Conservation (phyloP, 2,797 vertebrate genomes). For the Aselliscus stoliczkanus region DNA sequence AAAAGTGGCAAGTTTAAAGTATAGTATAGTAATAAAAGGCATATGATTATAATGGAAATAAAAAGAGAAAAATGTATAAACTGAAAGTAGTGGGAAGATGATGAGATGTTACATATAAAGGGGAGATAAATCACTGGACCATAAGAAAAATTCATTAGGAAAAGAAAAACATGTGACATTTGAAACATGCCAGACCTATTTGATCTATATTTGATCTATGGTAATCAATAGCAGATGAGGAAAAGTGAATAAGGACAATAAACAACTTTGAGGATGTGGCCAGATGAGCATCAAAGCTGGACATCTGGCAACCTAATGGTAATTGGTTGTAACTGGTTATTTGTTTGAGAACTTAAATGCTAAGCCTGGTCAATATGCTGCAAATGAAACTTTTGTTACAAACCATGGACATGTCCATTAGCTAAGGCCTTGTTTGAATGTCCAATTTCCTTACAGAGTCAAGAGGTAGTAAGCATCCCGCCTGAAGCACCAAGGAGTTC, state of each 20-base stretch:
- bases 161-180: background rate
- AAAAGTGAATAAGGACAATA: background rate
- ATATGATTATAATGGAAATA: background rate
- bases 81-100: background rate
- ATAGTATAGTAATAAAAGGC: background rate
- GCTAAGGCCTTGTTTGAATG: background rate
- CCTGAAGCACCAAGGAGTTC: background rate
- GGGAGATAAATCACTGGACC: background rate
- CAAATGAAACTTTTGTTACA: background rate
- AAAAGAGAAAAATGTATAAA: slow-evolving; percentile 5
- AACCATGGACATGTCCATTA: background rate
- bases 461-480: background rate
- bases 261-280: background rate
- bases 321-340: background rate
- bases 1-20: slow-evolving; percentile 4
- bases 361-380: background rate
- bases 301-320: background rate
- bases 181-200: background rate
- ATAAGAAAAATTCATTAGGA: background rate
- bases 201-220: background rate
- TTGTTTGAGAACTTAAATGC: background rate
- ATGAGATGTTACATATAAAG: background rate
- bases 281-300: background rate
- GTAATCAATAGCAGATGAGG: background rate
- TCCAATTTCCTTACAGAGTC: background rate